Evolutionary conservation across 2,888 invertebrate species (phyloP).

Genomic region (Tuberolachnus salignus): DNA sequence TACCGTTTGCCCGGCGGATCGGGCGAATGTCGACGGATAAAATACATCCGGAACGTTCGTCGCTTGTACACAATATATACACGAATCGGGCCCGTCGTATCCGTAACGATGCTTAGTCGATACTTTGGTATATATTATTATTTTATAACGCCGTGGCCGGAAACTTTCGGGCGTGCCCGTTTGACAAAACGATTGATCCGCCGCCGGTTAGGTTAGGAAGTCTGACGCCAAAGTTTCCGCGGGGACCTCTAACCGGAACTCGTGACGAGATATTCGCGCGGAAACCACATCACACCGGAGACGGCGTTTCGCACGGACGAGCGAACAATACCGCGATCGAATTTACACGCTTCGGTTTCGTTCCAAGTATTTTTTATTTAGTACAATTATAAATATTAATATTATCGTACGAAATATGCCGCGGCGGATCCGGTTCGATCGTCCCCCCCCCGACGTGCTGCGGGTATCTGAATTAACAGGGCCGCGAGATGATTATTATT

Average conservation of each 20-base stretch:
- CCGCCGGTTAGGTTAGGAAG: not conserved
- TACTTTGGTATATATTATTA: no score
- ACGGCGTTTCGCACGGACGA: no score
- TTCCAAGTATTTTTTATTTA: not conserved
- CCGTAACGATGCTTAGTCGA: not conserved
- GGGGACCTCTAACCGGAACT: not conserved
- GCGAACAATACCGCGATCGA: not conserved
- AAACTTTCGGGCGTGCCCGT: not conserved
- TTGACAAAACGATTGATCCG: constrained; percentile 6
- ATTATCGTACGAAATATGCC: no score
- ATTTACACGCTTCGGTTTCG: not conserved
- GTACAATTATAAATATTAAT: no score
- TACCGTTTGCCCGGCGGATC: no score
- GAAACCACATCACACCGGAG: no score
- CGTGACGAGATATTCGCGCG: constrained; percentile 21
- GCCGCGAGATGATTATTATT: no score
- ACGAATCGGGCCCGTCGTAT: not conserved
- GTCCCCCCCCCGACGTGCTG: no score
- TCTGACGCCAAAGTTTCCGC: not conserved
- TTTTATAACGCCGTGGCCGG: not conserved
- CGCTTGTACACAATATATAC: no score
- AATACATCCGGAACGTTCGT: not conserved
- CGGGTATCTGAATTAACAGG: no score
- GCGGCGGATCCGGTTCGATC: no score
- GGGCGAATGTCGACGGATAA: no score